Evolutionary conservation across 2,113 vertebrate genomes (phyloP), one percentile per base, ranked within the genome.

Genomic region (Oreotrochilus melanogaster): DNA sequence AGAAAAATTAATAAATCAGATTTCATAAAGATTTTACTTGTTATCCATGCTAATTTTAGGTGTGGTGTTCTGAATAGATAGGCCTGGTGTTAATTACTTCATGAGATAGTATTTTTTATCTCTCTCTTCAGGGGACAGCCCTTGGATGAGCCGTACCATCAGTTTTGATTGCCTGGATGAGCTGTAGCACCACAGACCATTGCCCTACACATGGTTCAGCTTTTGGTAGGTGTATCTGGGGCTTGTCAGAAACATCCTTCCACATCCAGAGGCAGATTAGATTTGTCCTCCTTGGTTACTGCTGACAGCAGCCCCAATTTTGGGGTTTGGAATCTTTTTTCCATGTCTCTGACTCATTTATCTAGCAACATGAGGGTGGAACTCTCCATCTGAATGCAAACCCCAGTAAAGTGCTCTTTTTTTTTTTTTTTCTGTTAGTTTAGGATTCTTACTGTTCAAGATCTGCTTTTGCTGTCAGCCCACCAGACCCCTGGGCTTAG

Each of bases 161-260:
- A 2, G 11, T 11, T 1, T 4, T 45, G 24, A 25, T 42, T 84
- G 73, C 50, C 51, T 71, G 56, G 30, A 22, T 4, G 6, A 78
- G 53, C 82, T 0, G 2, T 12, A 61, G 78, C 80, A 28, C 39
- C 0, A 0, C 15, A 18, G 64, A 13, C 35, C 27, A 2, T 9
- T 61, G 45, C 42, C 47, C 31, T 50, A 9, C 18, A 4, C 0
- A 0, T n/a, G 35, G 80, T 56, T 85, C 31, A 27, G 48, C 19
- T 69, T 76, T 69, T 31, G 33, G 45, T 33, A 51, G 25, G 10
- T 69, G 19, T 61, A 47, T 53, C 9, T 24, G 21, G 33, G 28
- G 9, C 60, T 89, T 84, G 37, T 45, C 24, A 58, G 81, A 51
- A 88, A 18, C 13, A 9, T 56, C 24, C 31, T 81, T 30, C 24